Percentiles rank a stretch among this genome's conserved stretches.
Evolutionary conservation across 2,797 vertebrate species (phyloP).

Genomic region (Alcedo atthis): DNA sequence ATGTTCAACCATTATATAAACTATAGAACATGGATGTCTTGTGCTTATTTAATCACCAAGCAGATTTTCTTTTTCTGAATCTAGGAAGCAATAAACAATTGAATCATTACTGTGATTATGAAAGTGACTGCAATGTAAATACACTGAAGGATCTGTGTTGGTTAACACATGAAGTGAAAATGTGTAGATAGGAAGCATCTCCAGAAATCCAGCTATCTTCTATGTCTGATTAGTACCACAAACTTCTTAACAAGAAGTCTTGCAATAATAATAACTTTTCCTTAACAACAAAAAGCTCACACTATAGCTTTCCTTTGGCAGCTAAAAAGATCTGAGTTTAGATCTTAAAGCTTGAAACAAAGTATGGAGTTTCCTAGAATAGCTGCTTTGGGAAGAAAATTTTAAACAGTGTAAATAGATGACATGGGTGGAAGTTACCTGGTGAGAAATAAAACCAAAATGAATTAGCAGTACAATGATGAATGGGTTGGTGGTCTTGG

Average conservation of each 20-base stretch:
- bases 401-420: neutral
- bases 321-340: neutral
- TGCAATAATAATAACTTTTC: neutral
- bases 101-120: neutral
- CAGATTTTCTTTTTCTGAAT: neutral
- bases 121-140: neutral
- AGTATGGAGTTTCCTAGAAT: neutral
- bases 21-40: neutral
- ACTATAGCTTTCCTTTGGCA: conserved; percentile 12
- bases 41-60: neutral
- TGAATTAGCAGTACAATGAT: neutral
- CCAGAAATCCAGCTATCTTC: conserved; percentile 3
- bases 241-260: conserved; percentile 18
- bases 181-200: conserved; percentile 12
- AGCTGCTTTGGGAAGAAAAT: neutral
- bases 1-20: neutral
- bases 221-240: conserved; percentile 21
- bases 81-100: conserved; percentile 10
- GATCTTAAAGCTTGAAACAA: neutral
- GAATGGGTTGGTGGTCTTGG: neutral
- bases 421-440: neutral
- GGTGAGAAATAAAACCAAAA: neutral
- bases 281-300: neutral
- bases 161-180: conserved; percentile 31
- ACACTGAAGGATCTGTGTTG: neutral